A percentile compares a stretch with the other conserved stretches of the same genome.
These are phyloP conservation scores for Dione juno DNA, from an alignment of 2,888 invertebrate species.

Conservation along the genomic window DNA sequence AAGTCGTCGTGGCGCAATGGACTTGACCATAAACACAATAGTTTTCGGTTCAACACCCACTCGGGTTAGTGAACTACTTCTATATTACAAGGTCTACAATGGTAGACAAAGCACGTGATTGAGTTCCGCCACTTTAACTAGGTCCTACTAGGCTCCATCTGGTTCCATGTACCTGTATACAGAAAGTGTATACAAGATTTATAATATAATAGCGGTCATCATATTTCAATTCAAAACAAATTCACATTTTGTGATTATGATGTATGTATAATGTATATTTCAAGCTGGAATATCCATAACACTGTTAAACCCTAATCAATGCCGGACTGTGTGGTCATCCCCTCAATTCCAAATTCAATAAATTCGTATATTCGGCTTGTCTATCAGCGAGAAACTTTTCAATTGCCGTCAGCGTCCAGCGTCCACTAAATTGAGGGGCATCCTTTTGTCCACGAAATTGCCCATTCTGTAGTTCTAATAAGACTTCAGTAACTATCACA, in stretches of 20 bases:
- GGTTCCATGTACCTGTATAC: too few species aligned
- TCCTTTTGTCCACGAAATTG: slow-evolving; percentile 81
- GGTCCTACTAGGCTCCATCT: too few species aligned
- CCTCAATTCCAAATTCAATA: slow-evolving; percentile 72
- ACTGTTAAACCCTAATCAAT: slow-evolving; percentile 68
- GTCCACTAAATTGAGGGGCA: slow-evolving; percentile 61
- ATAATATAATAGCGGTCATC: too few species aligned
- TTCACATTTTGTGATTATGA: not conserved
- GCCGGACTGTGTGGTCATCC: slow-evolving; percentile 74
- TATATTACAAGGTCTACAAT: too few species aligned
- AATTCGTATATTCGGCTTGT: slow-evolving; percentile 68
- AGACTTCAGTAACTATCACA: slow-evolving; percentile 75
- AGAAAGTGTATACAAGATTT: too few species aligned
- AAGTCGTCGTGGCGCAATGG: too few species aligned
- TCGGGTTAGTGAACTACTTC: too few species aligned
- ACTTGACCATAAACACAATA: too few species aligned
- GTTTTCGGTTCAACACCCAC: too few species aligned
- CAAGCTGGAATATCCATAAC: slow-evolving; percentile 46
- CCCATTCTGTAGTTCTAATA: slow-evolving; percentile 78
- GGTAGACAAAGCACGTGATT: too few species aligned
- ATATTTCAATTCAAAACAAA: not conserved
- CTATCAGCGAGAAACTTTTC: slow-evolving; percentile 76
- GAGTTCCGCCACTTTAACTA: too few species aligned
- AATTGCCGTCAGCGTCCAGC: slow-evolving; percentile 72
- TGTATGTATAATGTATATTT: not conserved